A percentile compares a stretch with the other conserved stretches of the same genome.
Evolutionary conservation across 2,113 vertebrate species (phyloP).

Genomic region (Cephalopterus ornatus): DNA sequence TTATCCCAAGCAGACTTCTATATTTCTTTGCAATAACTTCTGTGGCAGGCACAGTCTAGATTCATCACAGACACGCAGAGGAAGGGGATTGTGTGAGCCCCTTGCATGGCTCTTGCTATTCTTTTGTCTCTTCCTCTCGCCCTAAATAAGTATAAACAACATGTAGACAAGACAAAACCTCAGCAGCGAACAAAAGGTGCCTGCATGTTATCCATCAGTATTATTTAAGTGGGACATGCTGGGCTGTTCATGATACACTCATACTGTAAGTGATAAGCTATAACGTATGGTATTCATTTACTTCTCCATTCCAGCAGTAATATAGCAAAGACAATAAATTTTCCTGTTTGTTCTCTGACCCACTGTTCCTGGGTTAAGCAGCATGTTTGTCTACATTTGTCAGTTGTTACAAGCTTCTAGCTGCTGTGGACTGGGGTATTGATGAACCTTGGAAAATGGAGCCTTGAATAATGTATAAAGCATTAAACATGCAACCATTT

Average conservation of each 20-base stretch:
- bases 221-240: conserved; percentile 65
- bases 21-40: conserved; percentile 26
- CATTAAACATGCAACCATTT: conserved; percentile 72
- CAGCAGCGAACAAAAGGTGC: conserved; percentile 66
- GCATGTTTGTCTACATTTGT: conserved; percentile 78
- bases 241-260: conserved; percentile 63
- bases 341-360: conserved; percentile 78
- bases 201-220: conserved; percentile 63
- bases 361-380: conserved; percentile 78
- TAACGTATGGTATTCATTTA: conserved; percentile 74
- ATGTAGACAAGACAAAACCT: conserved; percentile 62
- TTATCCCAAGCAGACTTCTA: not conserved
- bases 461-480: conserved; percentile 80
- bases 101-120: not conserved
- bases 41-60: not conserved
- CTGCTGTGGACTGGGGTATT: conserved; percentile 70
- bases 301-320: conserved; percentile 68
- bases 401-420: conserved; percentile 76
- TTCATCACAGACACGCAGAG: not conserved
- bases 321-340: conserved; percentile 76
- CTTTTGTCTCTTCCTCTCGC: not conserved
- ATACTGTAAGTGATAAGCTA: conserved; percentile 66
- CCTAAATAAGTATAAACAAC: conserved; percentile 23
- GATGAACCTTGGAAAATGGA: conserved; percentile 74
- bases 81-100: not conserved